phyloP scores from a whole-genome alignment of 1,140 invertebrate species.

The Pogonognathellus flavescens region DNA sequence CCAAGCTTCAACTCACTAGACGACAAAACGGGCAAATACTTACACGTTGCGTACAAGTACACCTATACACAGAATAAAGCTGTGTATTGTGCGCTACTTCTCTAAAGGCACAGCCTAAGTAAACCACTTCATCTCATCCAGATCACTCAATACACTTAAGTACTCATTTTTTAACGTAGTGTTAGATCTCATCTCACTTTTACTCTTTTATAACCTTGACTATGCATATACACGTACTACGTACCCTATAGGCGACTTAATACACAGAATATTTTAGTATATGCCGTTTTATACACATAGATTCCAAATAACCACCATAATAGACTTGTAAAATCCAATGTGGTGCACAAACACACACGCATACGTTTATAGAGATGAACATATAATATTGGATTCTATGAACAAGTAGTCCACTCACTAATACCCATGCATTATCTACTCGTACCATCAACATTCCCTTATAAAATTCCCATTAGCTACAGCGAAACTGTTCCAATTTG shows the following conservation, averaged over 20 bases:
- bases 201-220: slow-evolving; percentile 6
- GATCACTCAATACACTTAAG: slow-evolving; percentile 25
- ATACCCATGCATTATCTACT: slow-evolving; percentile 22
- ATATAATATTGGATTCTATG: neutral
- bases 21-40: neutral
- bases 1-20: slow-evolving; percentile 25
- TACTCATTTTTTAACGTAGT: slow-evolving; percentile 23
- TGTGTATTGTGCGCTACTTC: neutral
- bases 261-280: neutral
- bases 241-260: neutral
- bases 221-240: slow-evolving; percentile 2
- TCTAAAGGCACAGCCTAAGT: slow-evolving; percentile 10
- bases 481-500: neutral
- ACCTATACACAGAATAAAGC: neutral
- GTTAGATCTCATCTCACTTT: slow-evolving; percentile 13
- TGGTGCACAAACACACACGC: too few relatives aligned
- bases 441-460: slow-evolving; percentile 38
- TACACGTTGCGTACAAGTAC: neutral
- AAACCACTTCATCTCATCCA: slow-evolving; percentile 39
- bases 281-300: neutral
- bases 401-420: neutral
- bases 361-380: neutral
- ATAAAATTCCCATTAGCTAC: slow-evolving; percentile 27
- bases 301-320: too few relatives aligned
- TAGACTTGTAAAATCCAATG: too few relatives aligned